Evolutionary conservation across 2,888 invertebrate genomes (phyloP), one percentile per base, ranked within the genome.

Genomic region (Apomyelois bistriatella): DNA sequence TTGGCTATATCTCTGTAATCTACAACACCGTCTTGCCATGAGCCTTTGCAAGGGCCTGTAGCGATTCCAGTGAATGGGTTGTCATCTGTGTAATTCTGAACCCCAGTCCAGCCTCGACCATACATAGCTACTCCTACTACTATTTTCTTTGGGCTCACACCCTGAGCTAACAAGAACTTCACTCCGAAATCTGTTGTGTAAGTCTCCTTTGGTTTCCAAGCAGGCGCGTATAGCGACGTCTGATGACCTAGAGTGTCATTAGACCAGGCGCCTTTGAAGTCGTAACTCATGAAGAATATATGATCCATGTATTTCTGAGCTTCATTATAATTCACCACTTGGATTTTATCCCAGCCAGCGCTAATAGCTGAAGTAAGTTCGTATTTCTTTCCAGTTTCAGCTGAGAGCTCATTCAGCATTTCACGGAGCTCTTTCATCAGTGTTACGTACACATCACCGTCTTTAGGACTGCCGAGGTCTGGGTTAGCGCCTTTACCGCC

Each of bases 301-400:
- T 90, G 89, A 60, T 90, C 89, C 88, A 90, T 90, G 63, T 89
- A 90, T 56, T 86, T 81, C 58, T 90, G 85, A 2, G 90, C 90
- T 15, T 70, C 79, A 42, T 73, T 81, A 71, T 90, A 90, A 62
- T 90, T 85, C 0, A 90, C 86, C 1, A 90, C 89, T 66, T 90
- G 90, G 46, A 90, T 89, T 62, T 90, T 90, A 60, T 90, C 90
- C 90, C 90, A 90, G 53, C 90, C 90, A 36, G 90, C 79, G 53
- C 90, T 90, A 61, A 90, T 90, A n/a, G 90, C 90, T 9, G 90
- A 90, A 1, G 90, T 90, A 52, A 90, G 60, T 63, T 90, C 90
- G 67, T 88, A 90, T 64, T 82, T 88, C 72, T 61, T 85, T 13
- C 90, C 90, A 55, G 82, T 89, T 41, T 82, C 76, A 47, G 76